Base-by-base conservation (phyloP, 2,113 vertebrate genomes). In the Rattus rattus region DNA sequence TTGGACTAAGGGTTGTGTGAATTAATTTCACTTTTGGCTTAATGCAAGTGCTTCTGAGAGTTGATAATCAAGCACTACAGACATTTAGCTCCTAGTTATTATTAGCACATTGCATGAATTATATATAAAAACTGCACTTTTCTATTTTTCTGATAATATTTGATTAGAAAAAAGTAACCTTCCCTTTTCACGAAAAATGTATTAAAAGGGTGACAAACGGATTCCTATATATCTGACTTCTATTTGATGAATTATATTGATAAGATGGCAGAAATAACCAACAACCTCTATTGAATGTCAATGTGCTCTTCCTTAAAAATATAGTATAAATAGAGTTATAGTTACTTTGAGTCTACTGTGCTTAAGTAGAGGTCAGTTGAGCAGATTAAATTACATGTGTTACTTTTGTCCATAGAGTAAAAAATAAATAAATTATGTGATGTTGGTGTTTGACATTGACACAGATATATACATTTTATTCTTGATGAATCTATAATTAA, bases 401-500 rank as follows among this genome's bases (percentile, higher is more conserved):
- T 94, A 72, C 72, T 28, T 59, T 90, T 91, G 16, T 56, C 39
- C 0, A 0, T 47, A 86, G 88, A 97, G 95, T 72, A 49, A 96
- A 83, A 91, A 96, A n/a, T 95, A 83, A 36, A 13, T 47, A 56
- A 59, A 61, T 98, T 97, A 47, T 97, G 8, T 7, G 81, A 93
- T 96, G 43, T 83, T 92, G 9, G 0, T 92, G 16, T 4, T 22
- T 92, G 87, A 80, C 2, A 92, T 96, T 94, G 63, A 30, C 26
- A 90, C 95, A 89, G 89, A 97, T 84, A n/a, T 79, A 4, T 54
- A 69, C 30, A 86, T 94, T 96, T 36, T 80, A 49, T 0, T 16
- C 6, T 69, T 59, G 7, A 47, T 49, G 70, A 97, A 59, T 0
- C 81, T 92, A 5, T 87, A 96, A 93, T 56, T 33, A 98, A 67